Evolutionary conservation across 2,113 vertebrate genomes (phyloP), one percentile per base, ranked within the genome.

Genomic region (Triplophysa siluroides): DNA sequence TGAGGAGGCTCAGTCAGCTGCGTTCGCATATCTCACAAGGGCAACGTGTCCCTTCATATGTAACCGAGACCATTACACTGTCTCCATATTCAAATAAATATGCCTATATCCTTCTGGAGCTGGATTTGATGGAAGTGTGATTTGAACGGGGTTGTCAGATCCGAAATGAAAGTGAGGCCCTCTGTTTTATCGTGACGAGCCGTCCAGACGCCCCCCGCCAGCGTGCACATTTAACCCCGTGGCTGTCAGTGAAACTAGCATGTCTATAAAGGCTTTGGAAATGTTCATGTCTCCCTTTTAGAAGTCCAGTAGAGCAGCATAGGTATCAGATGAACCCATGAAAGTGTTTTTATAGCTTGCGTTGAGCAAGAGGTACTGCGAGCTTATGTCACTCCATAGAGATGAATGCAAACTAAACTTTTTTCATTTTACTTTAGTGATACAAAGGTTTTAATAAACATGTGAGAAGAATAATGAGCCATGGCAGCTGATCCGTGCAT

Each of bases 171-270:
- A 58, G 76, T 60, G 64, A 78, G 43, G 71, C 69, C 68, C 47
- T 60, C 33, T 41, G 75, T 56, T 81, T 75, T 78, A 78, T 38
- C 26, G 33, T 60, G 41, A 58, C 4, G 67, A 38, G 47, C 56
- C 19, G 50, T 78, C 78, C 79, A 85, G 84, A 83, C 76, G 67
- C 74, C 84, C 84, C 81, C 81, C 38, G 64, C 84, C 65, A 80
- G 23, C 47, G 2, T 81, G 78, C 67, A 78, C 78, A 78, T 83
- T 85, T 83, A 83, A 83, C 84, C 78, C 58, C 66, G 21, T 67
- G 11, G 43, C 77, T 78, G 77, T 73, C 76, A 79, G 29, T 78
- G 81, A 21, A 74, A 62, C 76, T 66, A 74, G 69, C 62, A 76
- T 65, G 45, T 81, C 76, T 72, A 76, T 81, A 76, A 83, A 85